Evolutionary conservation across 2,797 vertebrate genomes (phyloP).

Genomic region (Synaphobranchus kaupii): DNA sequence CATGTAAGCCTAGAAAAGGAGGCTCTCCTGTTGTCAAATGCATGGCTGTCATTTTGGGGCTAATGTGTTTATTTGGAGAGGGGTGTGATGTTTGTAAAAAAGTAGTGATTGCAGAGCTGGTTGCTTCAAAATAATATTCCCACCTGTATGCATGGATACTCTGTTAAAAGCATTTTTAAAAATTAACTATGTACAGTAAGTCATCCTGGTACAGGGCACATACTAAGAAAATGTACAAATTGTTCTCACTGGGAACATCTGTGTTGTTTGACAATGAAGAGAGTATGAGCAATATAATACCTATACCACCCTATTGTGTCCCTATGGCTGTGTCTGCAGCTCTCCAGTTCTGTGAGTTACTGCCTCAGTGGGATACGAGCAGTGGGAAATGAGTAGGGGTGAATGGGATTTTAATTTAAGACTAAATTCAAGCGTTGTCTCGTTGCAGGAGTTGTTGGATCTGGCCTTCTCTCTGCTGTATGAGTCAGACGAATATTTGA

Average conservation of each 20-base stretch:
- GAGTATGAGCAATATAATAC: too few relatives aligned
- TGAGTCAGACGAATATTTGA: slow-evolving; percentile 82
- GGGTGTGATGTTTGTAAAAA: too few relatives aligned
- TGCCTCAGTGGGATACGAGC: too few relatives aligned
- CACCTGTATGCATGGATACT: background rate
- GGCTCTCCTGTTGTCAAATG: background rate
- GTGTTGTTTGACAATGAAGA: too few relatives aligned
- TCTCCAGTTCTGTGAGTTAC: background rate
- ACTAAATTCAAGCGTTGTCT: slow-evolving; percentile 19
- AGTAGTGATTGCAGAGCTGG: too few relatives aligned
- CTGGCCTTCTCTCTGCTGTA: slow-evolving; percentile 84
- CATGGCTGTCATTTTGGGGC: background rate
- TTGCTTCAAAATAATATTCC: too few relatives aligned
- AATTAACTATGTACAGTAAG: background rate
- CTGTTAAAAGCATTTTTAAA: too few relatives aligned
- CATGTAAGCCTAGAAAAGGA: background rate
- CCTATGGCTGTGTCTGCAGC: background rate
- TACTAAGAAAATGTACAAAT: too few relatives aligned
- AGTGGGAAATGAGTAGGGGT: too few relatives aligned
- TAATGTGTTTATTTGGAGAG: background rate
- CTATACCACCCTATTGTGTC: background rate
- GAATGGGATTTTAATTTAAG: background rate
- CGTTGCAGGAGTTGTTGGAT: slow-evolving; percentile 79
- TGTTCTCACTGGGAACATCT: too few relatives aligned
- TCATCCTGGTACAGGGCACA: background rate